Evolutionary conservation across 2,797 vertebrate genomes (phyloP).

Genomic region (Sylvilagus floridanus): DNA sequence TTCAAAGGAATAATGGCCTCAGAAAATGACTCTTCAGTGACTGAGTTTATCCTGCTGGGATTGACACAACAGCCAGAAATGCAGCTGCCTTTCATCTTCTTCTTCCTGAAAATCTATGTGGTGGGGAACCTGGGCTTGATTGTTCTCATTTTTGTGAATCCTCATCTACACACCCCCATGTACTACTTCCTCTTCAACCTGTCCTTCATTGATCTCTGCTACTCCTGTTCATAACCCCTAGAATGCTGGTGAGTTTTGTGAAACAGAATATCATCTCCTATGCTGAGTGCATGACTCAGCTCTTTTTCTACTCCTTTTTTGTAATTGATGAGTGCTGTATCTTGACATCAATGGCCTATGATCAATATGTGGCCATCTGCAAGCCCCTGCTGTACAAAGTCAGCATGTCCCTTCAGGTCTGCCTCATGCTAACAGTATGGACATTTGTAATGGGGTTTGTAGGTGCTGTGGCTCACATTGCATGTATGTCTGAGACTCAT

Average conservation of each 20-base stretch:
- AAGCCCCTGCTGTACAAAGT: slow-evolving; percentile 77
- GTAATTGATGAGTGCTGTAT: slow-evolving; percentile 73
- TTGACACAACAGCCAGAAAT: slow-evolving; percentile 62
- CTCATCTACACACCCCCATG: slow-evolving; percentile 76
- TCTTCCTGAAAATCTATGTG: slow-evolving; percentile 65
- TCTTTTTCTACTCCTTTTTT: slow-evolving; percentile 76
- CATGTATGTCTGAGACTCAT: slow-evolving; percentile 62
- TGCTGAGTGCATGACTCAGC: slow-evolving; percentile 63
- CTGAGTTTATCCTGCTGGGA: slow-evolving; percentile 64
- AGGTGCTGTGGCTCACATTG: slow-evolving; percentile 74
- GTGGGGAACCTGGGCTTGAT: slow-evolving; percentile 72
- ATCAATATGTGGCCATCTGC: slow-evolving; percentile 78
- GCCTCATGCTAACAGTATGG: slow-evolving; percentile 29
- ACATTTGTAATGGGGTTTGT: slow-evolving; percentile 58
- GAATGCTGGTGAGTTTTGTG: slow-evolving; percentile 69
- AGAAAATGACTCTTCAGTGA: slow-evolving; percentile 48
- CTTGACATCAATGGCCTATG: slow-evolving; percentile 81
- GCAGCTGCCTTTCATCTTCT: slow-evolving; percentile 63
- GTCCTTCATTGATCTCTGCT: slow-evolving; percentile 71
- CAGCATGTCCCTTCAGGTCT: slow-evolving; percentile 74
- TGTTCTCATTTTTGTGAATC: slow-evolving; percentile 56
- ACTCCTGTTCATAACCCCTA: slow-evolving; percentile 61
- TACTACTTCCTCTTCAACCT: slow-evolving; percentile 75
- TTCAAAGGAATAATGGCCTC: background rate
- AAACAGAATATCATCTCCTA: slow-evolving; percentile 40